Base-by-base conservation (phyloP, 2,888 invertebrate genomes). In the Dendrolimus houi region DNA sequence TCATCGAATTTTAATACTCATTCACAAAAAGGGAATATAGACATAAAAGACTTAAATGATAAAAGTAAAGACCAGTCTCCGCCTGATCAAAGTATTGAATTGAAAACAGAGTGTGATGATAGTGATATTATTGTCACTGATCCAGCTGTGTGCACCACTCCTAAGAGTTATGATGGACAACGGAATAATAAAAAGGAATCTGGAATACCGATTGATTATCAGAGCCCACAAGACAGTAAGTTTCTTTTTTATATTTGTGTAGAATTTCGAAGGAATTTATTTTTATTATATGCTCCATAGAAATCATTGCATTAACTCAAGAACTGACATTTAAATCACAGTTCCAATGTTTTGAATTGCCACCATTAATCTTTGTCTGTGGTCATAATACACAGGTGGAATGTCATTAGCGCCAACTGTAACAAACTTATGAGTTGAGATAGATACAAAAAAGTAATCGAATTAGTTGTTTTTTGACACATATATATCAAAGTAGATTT, bases 191-290 rank as follows among this genome's bases (percentile, higher is more conserved):
- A 82, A 54, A 87, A 82, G 65, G 81, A 81, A 60, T 62, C 74
- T 13, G 65, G 81, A n/a, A 64, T 77, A 58, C 72, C 83, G 29
- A 58, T 83, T 66, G 89, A 87, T 53, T 87, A 87, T 64, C 84
- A 82, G 58, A 81, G 86, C 55, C 85, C 87, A 62, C 90, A 90
- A 80, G 89, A 90, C 66, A 89, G 90, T 90, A 72, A 88, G 90
- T 88, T 72, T 61, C 59, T 62, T 61, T 59, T 58, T 29, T 53
- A 47, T 56, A 52, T 8, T 52, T 54, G 52, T 54, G 53, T n/a
- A 10, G 17, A 17, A 58, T 47, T 55, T 56, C 13, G 41, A 52
- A 1, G 52, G 29, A 2, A 29, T 3, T 29, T 29, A 6, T 3
- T 29, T 29, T 29, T 29, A 29, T 29, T 29, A 29, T 29, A 29